Conservation (phyloP, 2,888 invertebrate genomes). For the Tubulanus polymorphus region DNA sequence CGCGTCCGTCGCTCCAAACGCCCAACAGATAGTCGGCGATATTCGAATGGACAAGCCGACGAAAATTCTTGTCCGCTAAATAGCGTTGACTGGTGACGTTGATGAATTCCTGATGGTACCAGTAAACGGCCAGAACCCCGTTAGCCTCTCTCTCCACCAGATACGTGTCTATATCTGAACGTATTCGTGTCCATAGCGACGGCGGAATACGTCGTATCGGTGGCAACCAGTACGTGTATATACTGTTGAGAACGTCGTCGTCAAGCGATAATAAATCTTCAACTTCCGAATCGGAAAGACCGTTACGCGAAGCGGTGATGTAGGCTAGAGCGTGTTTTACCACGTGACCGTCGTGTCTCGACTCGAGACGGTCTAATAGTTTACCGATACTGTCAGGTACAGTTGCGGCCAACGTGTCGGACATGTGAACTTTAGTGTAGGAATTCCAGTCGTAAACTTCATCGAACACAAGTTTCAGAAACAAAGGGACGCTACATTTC, state of each 20-base stretch:
- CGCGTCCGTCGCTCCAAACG: slow-evolving; percentile 17
- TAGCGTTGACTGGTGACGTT: slow-evolving; percentile 18
- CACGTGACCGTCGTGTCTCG: slow-evolving; percentile 23
- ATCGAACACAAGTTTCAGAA: slow-evolving; percentile 26
- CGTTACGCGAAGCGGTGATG: slow-evolving; percentile 29
- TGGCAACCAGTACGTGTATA: slow-evolving; percentile 30
- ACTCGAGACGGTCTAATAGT: slow-evolving; percentile 26
- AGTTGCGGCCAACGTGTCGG: neutral
- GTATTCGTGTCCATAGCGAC: slow-evolving; percentile 26
- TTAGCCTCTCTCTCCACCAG: slow-evolving; percentile 30
- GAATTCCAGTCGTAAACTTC: slow-evolving; percentile 26
- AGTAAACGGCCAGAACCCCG: slow-evolving; percentile 21
- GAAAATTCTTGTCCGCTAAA: slow-evolving; percentile 7
- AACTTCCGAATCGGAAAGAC: slow-evolving; percentile 26
- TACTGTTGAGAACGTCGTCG: slow-evolving; percentile 26
- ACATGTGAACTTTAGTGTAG: slow-evolving; percentile 18
- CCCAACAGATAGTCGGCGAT: slow-evolving; percentile 48
- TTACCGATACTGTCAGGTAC: slow-evolving; percentile 1
- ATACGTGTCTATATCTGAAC: slow-evolving; percentile 23
- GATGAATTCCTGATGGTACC: slow-evolving; percentile 26
- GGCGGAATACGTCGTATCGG: slow-evolving; percentile 37
- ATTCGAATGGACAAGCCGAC: slow-evolving; percentile 61
- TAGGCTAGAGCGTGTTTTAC: slow-evolving; percentile 25
- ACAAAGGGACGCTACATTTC: slow-evolving; percentile 27
- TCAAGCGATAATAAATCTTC: slow-evolving; percentile 28